Base-by-base conservation (phyloP, 2,888 invertebrate genomes). In the Stomorhina lunata region DNA sequence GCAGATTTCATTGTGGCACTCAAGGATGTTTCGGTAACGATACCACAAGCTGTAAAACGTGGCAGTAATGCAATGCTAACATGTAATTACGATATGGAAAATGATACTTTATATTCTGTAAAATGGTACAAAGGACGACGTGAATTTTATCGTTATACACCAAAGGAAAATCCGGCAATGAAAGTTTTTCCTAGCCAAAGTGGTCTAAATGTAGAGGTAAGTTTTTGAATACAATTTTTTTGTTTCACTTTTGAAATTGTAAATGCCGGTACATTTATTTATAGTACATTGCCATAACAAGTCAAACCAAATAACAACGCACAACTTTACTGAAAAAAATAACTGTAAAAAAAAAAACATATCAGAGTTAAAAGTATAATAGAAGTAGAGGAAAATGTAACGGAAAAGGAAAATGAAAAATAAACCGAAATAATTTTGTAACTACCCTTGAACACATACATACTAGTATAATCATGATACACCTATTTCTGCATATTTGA, bases 71-170 rank as follows among this genome's bases (percentile, higher is more conserved):
- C 94, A 43, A 92, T 93, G 86, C 92, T 95, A 89, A 92, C 93
- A 87, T 97, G 97, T 92, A 93, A 94, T 86, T 95, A 96, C 89
- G 95, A 96, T 90, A 94, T 96, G 92, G 95, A 96, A 90, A 94
- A 94, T 25, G 94, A 94, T 63, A 94, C 94, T 15, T 92, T 97
- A 75, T 97, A 97, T 92, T 94, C 96, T 17, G 95, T 97, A 75
- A 96, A 97, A 92, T 97, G 96, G 96, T 97, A 96, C 91, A 93
- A 96, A 84, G 97, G 96, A 15, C 93, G 92, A 87, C 93, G 95
- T 87, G 97, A 97, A 92, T 96, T 97, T 92, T 97, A 96, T 92
- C 93, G 97, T 86, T 96, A 93, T 88, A 95, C 95, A 4, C 96
- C 96, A 0, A 93, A 93, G 87, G 95, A 96, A 86, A 91, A 91